Evolutionary conservation across 2,797 vertebrate species (phyloP), one percentile per base, ranked within the genome.

Genomic region (Sebastes minor): DNA sequence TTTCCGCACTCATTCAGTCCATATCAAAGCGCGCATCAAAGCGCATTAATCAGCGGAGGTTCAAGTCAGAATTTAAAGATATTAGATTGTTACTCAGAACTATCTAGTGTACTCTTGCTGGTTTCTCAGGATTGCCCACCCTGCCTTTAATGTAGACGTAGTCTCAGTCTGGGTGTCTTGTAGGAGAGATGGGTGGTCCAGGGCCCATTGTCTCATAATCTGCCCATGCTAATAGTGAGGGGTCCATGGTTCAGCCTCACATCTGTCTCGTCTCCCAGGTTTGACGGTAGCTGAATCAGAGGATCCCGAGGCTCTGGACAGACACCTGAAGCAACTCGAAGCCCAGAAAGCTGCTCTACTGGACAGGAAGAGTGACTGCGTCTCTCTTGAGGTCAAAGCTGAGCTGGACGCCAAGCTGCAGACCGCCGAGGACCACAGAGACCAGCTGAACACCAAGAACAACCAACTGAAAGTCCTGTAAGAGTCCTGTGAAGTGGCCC

Each of bases 391-490:
- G 68, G 93, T 88, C 68, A 94, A 91, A 88, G 70, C 28, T 1
- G 70, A 91, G 18, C 85, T 96, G 82, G 95, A 95, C n/a, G 16
- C 78, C 1, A 86, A 95, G 81, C 92, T 95, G 85, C 81, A 76
- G 71, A 35, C 5, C 1, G 71, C 83, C 4, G 16, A 96, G 82
- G 53, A 68, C 20, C 92, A 74, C 67, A 71, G 88, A 90, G 95
- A 95, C 38, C 23, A 30, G 62, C 89, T 94, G 72, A 91, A 91
- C 20, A 42, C 11, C 27, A 53, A 94, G 76, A 96, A 96, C 77
- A 3, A 85, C 20, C 81, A 52, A 12, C 91, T 96, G 46, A 91
- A 86, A 74, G 83, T 91, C 81, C 83, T 94, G 97, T 97, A 92
- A 91, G 89, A 70, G 65, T 20, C 25, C 42, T 8, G 12, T 14